phyloP scores from a whole-genome alignment of 1,140 invertebrate species.

The Rhopalosiphum maidis region DNA sequence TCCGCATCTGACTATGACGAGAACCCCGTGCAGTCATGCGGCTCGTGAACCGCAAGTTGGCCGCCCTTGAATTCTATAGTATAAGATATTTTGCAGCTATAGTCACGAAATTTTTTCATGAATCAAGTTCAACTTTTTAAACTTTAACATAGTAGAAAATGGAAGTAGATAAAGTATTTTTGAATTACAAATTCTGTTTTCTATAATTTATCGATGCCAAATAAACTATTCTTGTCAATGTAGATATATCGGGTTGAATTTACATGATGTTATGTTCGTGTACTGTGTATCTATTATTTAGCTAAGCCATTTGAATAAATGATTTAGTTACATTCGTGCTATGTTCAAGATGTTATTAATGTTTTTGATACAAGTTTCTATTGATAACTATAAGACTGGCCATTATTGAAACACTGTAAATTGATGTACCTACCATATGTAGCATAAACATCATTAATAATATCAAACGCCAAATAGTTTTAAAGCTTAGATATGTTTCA shows the following conservation, averaged over 20 bases:
- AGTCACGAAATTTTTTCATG: background rate
- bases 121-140: background rate
- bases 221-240: slow-evolving; percentile 21
- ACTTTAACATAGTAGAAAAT: background rate
- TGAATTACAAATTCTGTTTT: background rate
- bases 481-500: background rate
- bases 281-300: slow-evolving; percentile 4
- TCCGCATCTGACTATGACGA: too few relatives aligned
- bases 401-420: background rate
- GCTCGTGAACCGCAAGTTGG: too few relatives aligned
- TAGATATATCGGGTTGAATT: slow-evolving; percentile 20
- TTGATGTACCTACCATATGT: background rate
- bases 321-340: background rate
- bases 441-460: background rate
- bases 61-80: background rate
- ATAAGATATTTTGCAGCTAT: background rate
- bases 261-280: background rate
- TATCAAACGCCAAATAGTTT: background rate
- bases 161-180: background rate
- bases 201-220: slow-evolving; percentile 1
- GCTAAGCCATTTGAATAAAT: slow-evolving; percentile 8
- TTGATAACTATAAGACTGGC: background rate
- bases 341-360: slow-evolving; percentile 13
- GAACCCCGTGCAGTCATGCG: too few relatives aligned
- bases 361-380: background rate